These are phyloP conservation scores for Cheilosia vernalis DNA, from an alignment of 2,888 invertebrate genomes.

Conservation along the genomic window DNA sequence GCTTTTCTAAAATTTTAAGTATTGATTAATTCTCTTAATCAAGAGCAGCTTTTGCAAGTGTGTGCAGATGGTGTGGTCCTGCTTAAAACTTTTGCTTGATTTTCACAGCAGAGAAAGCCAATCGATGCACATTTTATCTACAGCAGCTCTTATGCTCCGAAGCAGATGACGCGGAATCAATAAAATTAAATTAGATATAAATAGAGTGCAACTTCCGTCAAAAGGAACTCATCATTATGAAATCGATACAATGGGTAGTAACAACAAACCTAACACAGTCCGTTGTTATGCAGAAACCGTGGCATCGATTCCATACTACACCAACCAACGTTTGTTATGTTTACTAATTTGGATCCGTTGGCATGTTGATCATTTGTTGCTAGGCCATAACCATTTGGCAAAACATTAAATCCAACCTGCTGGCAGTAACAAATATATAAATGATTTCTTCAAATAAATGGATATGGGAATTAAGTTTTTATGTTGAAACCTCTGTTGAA, in stretches of 20 bases:
- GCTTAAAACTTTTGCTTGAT: neutral
- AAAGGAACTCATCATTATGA: conserved; percentile 16
- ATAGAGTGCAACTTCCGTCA: conserved; percentile 30
- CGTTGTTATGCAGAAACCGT: conserved; percentile 67
- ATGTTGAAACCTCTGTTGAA: neutral
- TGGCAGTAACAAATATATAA: neutral
- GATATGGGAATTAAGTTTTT: neutral
- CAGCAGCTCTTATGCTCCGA: neutral
- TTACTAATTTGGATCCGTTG: conserved; percentile 52
- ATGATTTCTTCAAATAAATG: conserved; percentile 4
- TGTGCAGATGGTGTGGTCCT: neutral
- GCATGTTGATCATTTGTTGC: conserved; percentile 72
- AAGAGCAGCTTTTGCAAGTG: conserved; percentile 17
- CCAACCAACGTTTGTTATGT: conserved; percentile 69
- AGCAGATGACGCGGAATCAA: conserved; percentile 12
- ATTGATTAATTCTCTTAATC: conserved; percentile 67
- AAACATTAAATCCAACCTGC: conserved; percentile 46
- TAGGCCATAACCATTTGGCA: conserved; percentile 61
- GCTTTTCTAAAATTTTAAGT: conserved; percentile 54
- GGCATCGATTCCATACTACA: conserved; percentile 61
- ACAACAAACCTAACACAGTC: conserved; percentile 41
- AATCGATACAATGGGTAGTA: conserved; percentile 49
- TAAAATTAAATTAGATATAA: neutral
- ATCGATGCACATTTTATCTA: conserved; percentile 46
- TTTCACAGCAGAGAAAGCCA: neutral